Evolutionary conservation across 2,113 vertebrate genomes (phyloP), one percentile per base, ranked within the genome.

Genomic region (Poicephalus meyeri): DNA sequence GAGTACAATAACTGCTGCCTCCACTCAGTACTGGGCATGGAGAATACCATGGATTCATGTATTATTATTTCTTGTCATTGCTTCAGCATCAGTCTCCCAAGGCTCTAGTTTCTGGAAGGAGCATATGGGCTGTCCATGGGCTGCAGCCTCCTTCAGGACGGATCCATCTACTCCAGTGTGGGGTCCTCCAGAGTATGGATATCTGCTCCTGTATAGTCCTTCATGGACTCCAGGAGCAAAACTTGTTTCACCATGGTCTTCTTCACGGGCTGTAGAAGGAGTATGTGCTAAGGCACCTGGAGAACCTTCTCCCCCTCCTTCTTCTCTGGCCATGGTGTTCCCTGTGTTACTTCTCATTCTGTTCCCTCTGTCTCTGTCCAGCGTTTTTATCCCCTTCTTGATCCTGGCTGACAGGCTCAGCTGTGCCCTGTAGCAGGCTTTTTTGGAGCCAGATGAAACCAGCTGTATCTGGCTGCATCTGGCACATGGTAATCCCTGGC

Each of bases 391-490:
- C 31, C 31, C 31, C 31, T 20, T 56, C 55, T 33, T 56, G 18
- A 19, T 33, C 25, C 56, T 47, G 8, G 20, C 39, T 68, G 16
- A n/a, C 2, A 6, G 7, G 21, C 7, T 47, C 26, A 42, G 16
- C 14, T 76, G 13, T 37, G 26, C 6, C 21, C 28, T 70, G 41
- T 8, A 3, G 14, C 18, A 41, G 5, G 5, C 55, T 63, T 73
- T 73, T 19, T 8, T 74, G 39, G 28, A 81, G 9, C 10, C 5
- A 3, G 2, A 16, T 87, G 47, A 39, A 65, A 53, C 8, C 1
- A 5, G 3, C 10, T 64, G 55, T 18, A 42, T 53, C 5, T 0
- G 2, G 2, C 37, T 33, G 47, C 42, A 18, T 28, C 19, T 4
- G 4, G 56, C 42, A 53, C 11, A n/a, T n/a, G 19, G 13, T 2